Base-by-base conservation (phyloP, 2,888 invertebrate genomes). In the Hyalella azteca region DNA sequence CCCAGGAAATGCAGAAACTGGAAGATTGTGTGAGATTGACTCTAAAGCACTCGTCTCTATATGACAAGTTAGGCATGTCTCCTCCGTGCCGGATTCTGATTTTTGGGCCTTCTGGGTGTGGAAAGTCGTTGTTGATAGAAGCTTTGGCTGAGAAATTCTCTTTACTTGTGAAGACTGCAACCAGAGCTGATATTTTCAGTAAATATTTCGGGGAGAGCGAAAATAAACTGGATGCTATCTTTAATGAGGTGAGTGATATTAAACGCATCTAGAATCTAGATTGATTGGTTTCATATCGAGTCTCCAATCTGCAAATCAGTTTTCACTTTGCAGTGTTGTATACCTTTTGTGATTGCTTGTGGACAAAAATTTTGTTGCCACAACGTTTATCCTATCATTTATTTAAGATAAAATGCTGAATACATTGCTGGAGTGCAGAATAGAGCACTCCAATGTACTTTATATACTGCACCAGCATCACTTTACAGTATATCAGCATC, bases 121-220 rank as follows among this genome's bases (percentile, higher is more conserved):
- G 83, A 22, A 83, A 83, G 48, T 73, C 81, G 15, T 39, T 40
- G 29, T 26, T 81, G 49, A 50, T 81, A 36, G 60, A 49, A 41
- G 81, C 79, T 3, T 60, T 83, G 9, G 81, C 83, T 3, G 29
- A 78, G 2, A 41, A 81, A 26, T 83, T 81, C 54, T 78, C 78
- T 49, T 48, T 83, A 40, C 60, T 36, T 45, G 50, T 81, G 15
- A 80, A 79, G 48, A 60, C 80, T 26, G 81, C 81, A 22, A 81
- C 79, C 41, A 73, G 83, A 39, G 80, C 83, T 3, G 81, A 80
- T 7, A 81, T 83, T 11, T 80, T 83, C 29, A 81, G 83, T n/a
- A 83, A 83, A 48, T 83, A 83, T 73, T 83, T 83, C 73, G 83
- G 83, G 29, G 83, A 83, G 48, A 81, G 81, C 40, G 83, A 83